Evolutionary conservation across 1,140 invertebrate species (phyloP), one percentile per base, ranked within the genome.

Genomic region (Ericerus pela): DNA sequence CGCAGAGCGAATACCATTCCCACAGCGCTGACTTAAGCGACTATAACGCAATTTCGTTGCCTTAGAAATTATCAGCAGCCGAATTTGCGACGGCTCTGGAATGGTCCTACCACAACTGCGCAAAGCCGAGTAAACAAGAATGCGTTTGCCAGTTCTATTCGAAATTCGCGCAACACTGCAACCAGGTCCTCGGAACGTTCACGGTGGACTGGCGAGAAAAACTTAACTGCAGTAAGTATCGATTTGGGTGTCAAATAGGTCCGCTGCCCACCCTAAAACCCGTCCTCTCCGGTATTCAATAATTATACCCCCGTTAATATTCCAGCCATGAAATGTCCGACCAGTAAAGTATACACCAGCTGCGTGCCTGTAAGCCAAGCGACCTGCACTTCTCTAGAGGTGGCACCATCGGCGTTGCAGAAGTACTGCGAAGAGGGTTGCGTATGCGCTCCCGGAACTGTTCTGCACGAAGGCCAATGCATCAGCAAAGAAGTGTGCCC

Each of bases 381-480:
- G 30, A 73, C 74, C 0, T 81, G 79, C 59, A 68, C 72, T 6
- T 47, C 41, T 1, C 63, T 62, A 3, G 60, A 65, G 18, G 58
- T 59, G 14, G 59, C 30, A 54, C 57, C 65, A 0, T 58, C 65
- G 6, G 56, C 60, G 26, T 59, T 2, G 62, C 65, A 14, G 68
- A 70, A 36, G 61, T 61, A 60, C 12, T 92, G 88, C 63, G 79
- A 83, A 27, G 87, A 91, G 65, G 88, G 88, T 5, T 94, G 89
- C 65, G 88, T 84, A 69, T 94, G 89, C 70, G 85, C 86, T 0
- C 66, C 73, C 14, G 83, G 82, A 1, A 79, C 78, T 0, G 75
- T 87, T 1, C 68, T 85, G 6, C 79, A 89, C 54, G 75, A 79
- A 20, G 79, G 79, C 16, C 72, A 73, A n/a, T 94, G 89, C 65